Conservation (phyloP, 2,113 vertebrate species). For the Egretta garzetta region DNA sequence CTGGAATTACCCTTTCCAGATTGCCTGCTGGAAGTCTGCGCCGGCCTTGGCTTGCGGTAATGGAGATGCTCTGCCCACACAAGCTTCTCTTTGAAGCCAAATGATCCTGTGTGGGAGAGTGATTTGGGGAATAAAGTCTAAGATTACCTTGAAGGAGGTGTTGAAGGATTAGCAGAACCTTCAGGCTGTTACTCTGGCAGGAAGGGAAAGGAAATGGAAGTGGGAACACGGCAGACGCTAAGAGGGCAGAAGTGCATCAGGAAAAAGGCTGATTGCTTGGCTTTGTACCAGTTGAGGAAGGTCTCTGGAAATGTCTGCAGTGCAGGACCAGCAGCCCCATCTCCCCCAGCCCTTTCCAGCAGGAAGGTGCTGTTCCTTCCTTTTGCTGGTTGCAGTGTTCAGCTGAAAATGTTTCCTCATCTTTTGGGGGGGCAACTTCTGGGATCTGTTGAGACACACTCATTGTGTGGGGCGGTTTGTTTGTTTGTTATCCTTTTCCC, state of each 20-base stretch:
- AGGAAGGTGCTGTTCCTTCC: neutral
- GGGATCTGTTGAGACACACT: neutral
- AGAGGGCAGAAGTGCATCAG: neutral
- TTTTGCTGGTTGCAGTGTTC: neutral
- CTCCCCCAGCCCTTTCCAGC: neutral
- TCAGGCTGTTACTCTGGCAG: neutral
- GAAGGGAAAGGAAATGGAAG: neutral
- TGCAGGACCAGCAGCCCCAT: neutral
- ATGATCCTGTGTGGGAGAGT: neutral
- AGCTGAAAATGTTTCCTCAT: neutral
- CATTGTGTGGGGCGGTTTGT: neutral
- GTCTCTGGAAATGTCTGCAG: neutral
- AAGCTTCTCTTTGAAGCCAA: neutral
- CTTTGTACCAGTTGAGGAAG: neutral
- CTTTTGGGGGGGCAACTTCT: neutral
- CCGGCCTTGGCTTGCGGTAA: constrained; percentile 94
- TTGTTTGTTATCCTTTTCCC: neutral
- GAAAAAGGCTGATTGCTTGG: neutral
- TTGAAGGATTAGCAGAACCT: neutral
- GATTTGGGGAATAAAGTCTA: neutral
- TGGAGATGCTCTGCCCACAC: neutral
- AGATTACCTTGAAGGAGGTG: neutral
- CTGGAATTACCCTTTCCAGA: constrained; percentile 93
- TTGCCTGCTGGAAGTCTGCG: constrained; percentile 89
- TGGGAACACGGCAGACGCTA: neutral